These are phyloP conservation scores for Odobenus rosmarus DNA, from an alignment of 2,113 vertebrate species.

Conservation along the genomic window DNA sequence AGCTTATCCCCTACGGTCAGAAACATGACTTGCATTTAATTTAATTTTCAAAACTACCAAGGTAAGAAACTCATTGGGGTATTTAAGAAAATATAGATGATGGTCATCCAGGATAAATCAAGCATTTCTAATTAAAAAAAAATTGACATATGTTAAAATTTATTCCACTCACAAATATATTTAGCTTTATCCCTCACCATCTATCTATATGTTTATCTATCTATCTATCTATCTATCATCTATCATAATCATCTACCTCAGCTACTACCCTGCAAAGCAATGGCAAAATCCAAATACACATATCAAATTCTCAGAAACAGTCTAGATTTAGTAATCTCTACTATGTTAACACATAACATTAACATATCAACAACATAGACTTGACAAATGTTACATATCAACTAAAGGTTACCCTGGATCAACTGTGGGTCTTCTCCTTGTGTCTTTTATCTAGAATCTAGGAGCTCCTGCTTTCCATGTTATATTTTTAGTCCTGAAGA, in stretches of 20 bases:
- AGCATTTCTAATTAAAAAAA: not conserved
- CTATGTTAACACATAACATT: not conserved
- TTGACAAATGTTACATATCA: not conserved
- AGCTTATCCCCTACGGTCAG: too few species aligned
- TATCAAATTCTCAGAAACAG: not conserved
- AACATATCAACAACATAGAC: not conserved
- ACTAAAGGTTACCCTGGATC: not conserved
- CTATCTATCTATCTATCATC: not conserved
- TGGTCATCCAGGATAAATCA: not conserved
- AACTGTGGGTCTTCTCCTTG: not conserved
- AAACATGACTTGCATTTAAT: not conserved
- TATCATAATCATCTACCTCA: not conserved
- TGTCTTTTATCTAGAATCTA: not conserved
- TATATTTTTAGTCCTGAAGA: not conserved
- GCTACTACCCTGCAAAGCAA: not conserved
- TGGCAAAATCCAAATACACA: not conserved
- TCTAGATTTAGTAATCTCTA: not conserved
- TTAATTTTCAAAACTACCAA: not conserved
- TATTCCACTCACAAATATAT: not conserved
- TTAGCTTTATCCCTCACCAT: not conserved
- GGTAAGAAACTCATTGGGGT: not conserved
- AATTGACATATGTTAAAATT: not conserved
- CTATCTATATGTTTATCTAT: not conserved
- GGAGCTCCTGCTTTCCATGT: not conserved
- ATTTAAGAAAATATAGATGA: not conserved